Percentiles rank a stretch among this genome's conserved stretches.
These are phyloP conservation scores for Naja naja DNA, from an alignment of 2,113 vertebrate genomes.

Conservation along the genomic window DNA sequence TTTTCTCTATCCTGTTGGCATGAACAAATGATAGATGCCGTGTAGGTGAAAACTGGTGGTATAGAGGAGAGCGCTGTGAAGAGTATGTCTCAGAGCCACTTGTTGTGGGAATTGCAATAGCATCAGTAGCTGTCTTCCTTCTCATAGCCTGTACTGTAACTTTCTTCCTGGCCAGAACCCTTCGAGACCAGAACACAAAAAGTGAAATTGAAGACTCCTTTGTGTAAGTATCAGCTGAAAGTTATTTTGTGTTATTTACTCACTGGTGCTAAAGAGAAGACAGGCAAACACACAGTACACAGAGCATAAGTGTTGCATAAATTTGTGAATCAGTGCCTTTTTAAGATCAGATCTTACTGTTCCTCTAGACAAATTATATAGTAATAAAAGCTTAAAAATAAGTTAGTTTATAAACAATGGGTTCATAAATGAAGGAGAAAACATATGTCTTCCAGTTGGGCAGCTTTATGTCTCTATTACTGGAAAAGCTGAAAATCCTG, in stretches of 20 bases:
- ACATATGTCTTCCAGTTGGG: neutral
- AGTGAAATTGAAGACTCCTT: slow-evolving; percentile 77
- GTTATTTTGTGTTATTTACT: neutral
- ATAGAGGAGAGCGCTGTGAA: slow-evolving; percentile 89
- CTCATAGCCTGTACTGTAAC: slow-evolving; percentile 76
- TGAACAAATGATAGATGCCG: slow-evolving; percentile 75
- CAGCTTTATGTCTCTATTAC: neutral
- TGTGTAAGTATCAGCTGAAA: slow-evolving; percentile 69
- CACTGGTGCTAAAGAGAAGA: neutral
- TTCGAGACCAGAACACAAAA: slow-evolving; percentile 78
- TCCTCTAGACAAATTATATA: neutral
- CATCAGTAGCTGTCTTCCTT: slow-evolving; percentile 83
- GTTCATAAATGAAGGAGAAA: neutral
- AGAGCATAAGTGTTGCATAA: neutral
- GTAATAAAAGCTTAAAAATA: neutral
- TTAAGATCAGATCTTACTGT: neutral
- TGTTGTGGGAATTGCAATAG: slow-evolving; percentile 85
- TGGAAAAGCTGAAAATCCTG: neutral
- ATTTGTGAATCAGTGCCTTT: neutral
- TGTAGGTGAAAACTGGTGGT: slow-evolving; percentile 95
- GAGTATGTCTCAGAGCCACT: slow-evolving; percentile 90
- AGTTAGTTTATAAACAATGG: neutral
- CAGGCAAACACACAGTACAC: neutral
- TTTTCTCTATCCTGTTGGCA: slow-evolving; percentile 3
- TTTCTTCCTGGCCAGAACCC: slow-evolving; percentile 81